A percentile compares a stretch with the other conserved stretches of the same genome.
phyloP scores from a whole-genome alignment of 2,797 vertebrate species.

The Capromys pilorides region DNA sequence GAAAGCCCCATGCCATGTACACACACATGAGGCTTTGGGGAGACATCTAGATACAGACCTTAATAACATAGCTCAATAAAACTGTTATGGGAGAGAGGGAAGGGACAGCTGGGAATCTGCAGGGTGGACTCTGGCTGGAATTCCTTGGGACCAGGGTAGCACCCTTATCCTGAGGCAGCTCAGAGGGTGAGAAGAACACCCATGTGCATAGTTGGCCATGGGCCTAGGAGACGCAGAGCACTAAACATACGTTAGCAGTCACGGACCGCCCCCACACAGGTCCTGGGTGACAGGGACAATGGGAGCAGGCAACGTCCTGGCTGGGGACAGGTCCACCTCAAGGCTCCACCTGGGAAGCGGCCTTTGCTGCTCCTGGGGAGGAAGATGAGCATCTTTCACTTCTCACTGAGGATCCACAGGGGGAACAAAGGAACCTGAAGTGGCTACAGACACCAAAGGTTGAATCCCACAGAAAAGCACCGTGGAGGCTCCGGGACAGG shows the following conservation, averaged over 20 bases:
- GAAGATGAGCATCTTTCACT: neutral
- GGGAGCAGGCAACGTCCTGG: neutral
- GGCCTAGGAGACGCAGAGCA: neutral
- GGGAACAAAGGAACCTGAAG: no score
- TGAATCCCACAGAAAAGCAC: neutral
- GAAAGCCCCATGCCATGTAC: neutral
- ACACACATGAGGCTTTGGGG: neutral
- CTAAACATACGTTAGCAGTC: neutral
- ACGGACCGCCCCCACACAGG: neutral
- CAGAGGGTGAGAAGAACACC: neutral
- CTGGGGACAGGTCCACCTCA: neutral
- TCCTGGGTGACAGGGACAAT: neutral
- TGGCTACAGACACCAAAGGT: neutral
- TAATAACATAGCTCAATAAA: neutral
- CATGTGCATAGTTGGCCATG: neutral
- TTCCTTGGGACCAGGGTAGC: neutral
- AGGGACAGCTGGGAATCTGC: neutral
- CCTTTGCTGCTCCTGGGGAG: neutral
- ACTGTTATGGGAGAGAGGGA: neutral
- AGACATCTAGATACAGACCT: neutral
- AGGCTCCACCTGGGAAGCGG: neutral
- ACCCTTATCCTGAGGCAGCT: neutral
- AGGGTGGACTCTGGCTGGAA: neutral
- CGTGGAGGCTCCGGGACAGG: no score
- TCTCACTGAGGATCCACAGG: neutral